A percentile compares a stretch with the other conserved stretches of the same genome.
Conservation (phyloP, 2,888 invertebrate species). For the Ochropacha duplaris region DNA sequence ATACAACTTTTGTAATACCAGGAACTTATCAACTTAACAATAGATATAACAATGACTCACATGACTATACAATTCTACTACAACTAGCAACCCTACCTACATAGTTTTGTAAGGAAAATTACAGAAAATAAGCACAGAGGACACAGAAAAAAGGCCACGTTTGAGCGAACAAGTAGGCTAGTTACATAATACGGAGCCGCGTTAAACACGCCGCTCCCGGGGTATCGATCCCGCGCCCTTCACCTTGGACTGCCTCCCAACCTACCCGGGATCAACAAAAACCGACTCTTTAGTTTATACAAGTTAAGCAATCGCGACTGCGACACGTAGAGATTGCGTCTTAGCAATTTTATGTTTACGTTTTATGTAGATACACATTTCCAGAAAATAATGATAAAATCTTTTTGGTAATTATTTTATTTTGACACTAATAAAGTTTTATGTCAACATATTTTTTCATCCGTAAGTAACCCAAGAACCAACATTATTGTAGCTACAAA, state of each 20-base stretch:
- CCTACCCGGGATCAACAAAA: conserved; percentile 21
- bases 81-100: not conserved
- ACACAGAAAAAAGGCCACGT: not conserved
- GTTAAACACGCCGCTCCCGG: conserved; percentile 14
- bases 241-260: conserved; percentile 28
- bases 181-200: conserved; percentile 4
- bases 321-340: not conserved
- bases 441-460: too few species aligned
- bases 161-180: not conserved
- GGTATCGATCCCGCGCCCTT: conserved; percentile 36
- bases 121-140: not conserved
- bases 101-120: not conserved
- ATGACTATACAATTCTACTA: too few species aligned
- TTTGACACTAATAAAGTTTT: too few species aligned
- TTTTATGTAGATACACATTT: not conserved
- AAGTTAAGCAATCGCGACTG: not conserved
- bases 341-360: not conserved
- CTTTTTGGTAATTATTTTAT: too few species aligned
- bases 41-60: too few species aligned
- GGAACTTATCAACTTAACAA: not conserved
- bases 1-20: too few species aligned
- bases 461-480: too few species aligned
- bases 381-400: too few species aligned
- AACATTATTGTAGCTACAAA: too few species aligned
- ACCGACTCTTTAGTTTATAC: conserved; percentile 1